Evolutionary conservation across 2,888 invertebrate genomes (phyloP), one percentile per base, ranked within the genome.

Genomic region (Amblyjoppa proteus): DNA sequence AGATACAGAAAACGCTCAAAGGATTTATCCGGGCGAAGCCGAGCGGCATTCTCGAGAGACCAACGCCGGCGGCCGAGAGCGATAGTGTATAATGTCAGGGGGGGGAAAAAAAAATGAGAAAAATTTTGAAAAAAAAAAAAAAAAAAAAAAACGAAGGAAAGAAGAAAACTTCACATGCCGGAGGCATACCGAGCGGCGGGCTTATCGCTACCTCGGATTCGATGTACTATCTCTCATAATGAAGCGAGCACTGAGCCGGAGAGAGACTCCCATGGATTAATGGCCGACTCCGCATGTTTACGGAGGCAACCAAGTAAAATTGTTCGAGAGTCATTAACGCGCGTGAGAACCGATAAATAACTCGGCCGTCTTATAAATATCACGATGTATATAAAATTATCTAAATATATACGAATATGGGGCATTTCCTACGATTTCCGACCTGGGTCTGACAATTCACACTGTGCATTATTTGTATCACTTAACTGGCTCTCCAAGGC

Each of bases 1-100:
- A 28, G 31, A 64, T 64, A 7, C 61, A n/a, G 61, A 20, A 20
- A 45, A 25, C 31, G 20, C 70, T 2, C 25, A 45, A 5, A 51
- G 83, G 56, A 77, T 78, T 58, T 83, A 73, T 83, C 68, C 45
- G 58, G 38, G 66, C 45, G 56, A 68, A 78, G 78, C 78, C 78
- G 68, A 83, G 69, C 78, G 73, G 61, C 73, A 78, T 83, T 83
- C 83, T 74, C 78, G 66, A 69, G 66, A 73, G 56, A 77, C 68
- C 49, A 82, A 64, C 34, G 25, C 51, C 45, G 11, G 58, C 68
- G 69, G 53, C 83, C 45, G 77, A 68, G 49, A 56, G 77, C 74
- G 81, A 83, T 73, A 78, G 77, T 73, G 68, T 68, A 20, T 66
- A 74, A 74, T 68, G 68, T 71, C 25, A 51, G 20, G 20, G 49